Evolutionary conservation across 1,140 invertebrate genomes (phyloP).

Genomic region (Drosophila mojavensis): DNA sequence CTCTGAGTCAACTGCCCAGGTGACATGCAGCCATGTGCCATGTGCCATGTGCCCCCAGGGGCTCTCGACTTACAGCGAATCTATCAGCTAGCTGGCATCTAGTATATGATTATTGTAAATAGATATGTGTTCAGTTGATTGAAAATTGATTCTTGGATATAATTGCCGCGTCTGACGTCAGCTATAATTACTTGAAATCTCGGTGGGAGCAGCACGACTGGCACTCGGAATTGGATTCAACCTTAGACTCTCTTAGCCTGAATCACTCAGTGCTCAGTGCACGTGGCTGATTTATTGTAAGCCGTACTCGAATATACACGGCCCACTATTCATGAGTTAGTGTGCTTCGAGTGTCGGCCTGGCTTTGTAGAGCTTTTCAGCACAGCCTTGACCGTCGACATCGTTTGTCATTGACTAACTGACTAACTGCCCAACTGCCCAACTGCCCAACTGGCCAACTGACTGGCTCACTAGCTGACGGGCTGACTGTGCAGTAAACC

Average conservation of each 20-base stretch:
- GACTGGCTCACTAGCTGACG: constrained; percentile 27
- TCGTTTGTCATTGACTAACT: constrained; percentile 21
- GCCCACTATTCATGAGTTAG: background rate
- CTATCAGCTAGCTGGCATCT: background rate
- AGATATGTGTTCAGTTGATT: constrained; percentile 39
- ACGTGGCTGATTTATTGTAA: constrained; percentile 74
- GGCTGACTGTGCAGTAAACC: constrained; percentile 17
- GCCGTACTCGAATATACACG: constrained; percentile 8
- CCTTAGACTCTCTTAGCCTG: constrained; percentile 30
- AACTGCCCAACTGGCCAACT: constrained; percentile 9
- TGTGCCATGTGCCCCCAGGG: constrained; percentile 16
- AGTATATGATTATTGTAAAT: constrained; percentile 26
- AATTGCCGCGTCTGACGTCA: constrained; percentile 70
- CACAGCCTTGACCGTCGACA: constrained; percentile 67
- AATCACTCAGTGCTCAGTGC: constrained; percentile 73
- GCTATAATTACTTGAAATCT: constrained; percentile 78
- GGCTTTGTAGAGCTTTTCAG: constrained; percentile 45
- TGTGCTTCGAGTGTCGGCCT: constrained; percentile 16
- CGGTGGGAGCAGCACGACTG: constrained; percentile 50
- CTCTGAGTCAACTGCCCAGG: constrained; percentile 67
- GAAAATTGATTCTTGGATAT: constrained; percentile 80
- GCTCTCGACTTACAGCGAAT: constrained; percentile 17
- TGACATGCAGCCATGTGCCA: constrained; percentile 42
- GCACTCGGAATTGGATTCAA: constrained; percentile 16
- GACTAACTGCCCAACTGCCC: constrained; percentile 37